phyloP scores from a whole-genome alignment of 2,113 vertebrate species.

The Lanius ludovicianus region DNA sequence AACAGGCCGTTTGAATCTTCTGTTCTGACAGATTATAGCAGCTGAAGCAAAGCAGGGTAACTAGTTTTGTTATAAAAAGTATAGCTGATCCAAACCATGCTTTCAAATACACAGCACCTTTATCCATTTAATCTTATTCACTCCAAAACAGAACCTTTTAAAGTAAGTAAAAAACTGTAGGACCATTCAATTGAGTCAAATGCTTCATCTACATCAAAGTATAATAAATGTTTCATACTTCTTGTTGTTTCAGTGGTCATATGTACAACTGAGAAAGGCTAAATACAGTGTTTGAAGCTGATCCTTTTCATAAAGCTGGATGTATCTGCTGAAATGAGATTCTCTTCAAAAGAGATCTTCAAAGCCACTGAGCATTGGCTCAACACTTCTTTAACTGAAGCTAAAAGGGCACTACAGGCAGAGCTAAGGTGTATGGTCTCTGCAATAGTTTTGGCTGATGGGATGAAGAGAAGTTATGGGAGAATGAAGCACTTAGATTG shows the following conservation, averaged over 20 bases:
- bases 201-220: not conserved
- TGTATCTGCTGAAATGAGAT: not conserved
- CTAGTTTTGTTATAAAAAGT: not conserved
- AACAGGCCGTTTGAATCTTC: not conserved
- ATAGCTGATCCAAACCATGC: not conserved
- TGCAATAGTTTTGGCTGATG: not conserved
- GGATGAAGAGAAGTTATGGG: not conserved
- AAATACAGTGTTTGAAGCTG: not conserved
- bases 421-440: not conserved
- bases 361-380: not conserved
- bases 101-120: not conserved
- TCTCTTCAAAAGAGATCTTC: not conserved
- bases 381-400: not conserved
- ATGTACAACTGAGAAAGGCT: not conserved
- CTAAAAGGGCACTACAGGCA: not conserved
- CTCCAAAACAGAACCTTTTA: not conserved
- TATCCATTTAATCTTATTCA: not conserved
- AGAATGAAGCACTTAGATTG: not conserved
- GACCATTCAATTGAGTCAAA: not conserved
- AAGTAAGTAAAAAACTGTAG: not conserved
- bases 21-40: not conserved
- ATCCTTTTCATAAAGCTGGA: not conserved
- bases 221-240: not conserved
- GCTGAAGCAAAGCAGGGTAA: not conserved
- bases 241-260: not conserved